Percentiles rank a stretch among this genome's conserved stretches.
These are phyloP conservation scores for Melieria omissa DNA, from an alignment of 2,888 invertebrate genomes.

Conservation along the genomic window DNA sequence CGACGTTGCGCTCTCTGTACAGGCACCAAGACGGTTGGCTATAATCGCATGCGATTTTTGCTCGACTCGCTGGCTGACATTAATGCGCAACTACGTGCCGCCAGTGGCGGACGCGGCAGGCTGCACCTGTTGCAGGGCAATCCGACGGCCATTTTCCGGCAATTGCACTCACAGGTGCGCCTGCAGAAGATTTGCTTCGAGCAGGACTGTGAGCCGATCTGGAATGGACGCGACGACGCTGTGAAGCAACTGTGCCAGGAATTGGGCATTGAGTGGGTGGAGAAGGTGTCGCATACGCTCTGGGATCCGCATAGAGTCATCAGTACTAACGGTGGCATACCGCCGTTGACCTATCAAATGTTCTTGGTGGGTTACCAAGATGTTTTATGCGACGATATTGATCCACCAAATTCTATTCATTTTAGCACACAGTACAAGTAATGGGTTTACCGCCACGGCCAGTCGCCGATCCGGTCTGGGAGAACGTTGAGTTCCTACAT, in stretches of 20 bases:
- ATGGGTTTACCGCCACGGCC: conserved; percentile 74
- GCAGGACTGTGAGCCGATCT: conserved; percentile 79
- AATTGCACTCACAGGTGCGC: conserved; percentile 72
- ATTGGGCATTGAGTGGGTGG: conserved; percentile 70
- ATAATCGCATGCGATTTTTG: conserved; percentile 77
- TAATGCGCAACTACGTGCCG: conserved; percentile 69
- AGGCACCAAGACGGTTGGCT: conserved; percentile 75
- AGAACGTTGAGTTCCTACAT: conserved; percentile 67
- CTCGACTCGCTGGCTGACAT: conserved; percentile 75
- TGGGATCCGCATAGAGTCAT: conserved; percentile 77
- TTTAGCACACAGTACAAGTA: conserved; percentile 72
- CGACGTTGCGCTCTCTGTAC: neutral
- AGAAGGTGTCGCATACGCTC: conserved; percentile 77
- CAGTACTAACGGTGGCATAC: conserved; percentile 75
- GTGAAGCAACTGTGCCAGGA: conserved; percentile 71
- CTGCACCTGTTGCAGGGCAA: conserved; percentile 73
- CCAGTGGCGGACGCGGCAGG: conserved; percentile 69
- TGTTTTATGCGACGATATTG: neutral
- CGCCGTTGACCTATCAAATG: conserved; percentile 78
- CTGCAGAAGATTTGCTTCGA: conserved; percentile 71
- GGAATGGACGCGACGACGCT: conserved; percentile 72
- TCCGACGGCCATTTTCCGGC: conserved; percentile 70
- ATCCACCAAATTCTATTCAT: conserved; percentile 27
- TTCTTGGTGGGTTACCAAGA: conserved; percentile 69
- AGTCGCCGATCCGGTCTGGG: conserved; percentile 66